Conservation (phyloP, 2,888 invertebrate genomes). For the Dendrolimus pini region DNA sequence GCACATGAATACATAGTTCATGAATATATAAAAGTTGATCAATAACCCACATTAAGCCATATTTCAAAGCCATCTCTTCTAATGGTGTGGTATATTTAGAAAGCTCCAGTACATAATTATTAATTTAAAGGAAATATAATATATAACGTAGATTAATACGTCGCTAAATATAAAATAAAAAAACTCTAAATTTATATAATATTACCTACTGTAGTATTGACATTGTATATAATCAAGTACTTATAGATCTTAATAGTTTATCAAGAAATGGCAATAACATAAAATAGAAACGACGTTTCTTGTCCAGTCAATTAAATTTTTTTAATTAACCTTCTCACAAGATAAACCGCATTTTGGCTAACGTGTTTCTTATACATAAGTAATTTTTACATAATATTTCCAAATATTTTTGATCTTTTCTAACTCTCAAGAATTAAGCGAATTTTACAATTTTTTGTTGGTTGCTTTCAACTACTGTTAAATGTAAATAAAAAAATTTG, state of each 20-base stretch:
- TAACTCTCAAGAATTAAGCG: no score
- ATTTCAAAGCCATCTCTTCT: no score
- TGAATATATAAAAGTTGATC: no score
- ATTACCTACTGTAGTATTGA: conserved; percentile 17
- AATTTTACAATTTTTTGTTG: no score
- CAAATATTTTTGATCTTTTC: background rate
- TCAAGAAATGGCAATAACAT: conserved; percentile 25
- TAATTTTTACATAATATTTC: background rate
- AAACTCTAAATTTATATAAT: conserved; percentile 15
- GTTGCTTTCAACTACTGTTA: no score
- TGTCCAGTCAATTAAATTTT: conserved; percentile 30
- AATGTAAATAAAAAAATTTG: no score
- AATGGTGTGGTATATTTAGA: no score
- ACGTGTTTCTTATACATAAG: background rate
- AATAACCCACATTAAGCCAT: no score
- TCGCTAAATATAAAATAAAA: conserved; percentile 6
- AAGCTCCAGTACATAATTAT: no score
- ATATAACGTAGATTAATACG: background rate
- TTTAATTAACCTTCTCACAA: conserved; percentile 11
- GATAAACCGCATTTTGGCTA: conserved; percentile 17
- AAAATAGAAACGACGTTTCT: conserved; percentile 20
- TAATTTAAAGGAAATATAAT: no score
- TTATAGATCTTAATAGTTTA: conserved; percentile 15
- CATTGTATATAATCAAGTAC: conserved; percentile 25
- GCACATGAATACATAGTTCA: no score